Conservation (phyloP, 2,888 invertebrate genomes). For the Parnassius apollo region DNA sequence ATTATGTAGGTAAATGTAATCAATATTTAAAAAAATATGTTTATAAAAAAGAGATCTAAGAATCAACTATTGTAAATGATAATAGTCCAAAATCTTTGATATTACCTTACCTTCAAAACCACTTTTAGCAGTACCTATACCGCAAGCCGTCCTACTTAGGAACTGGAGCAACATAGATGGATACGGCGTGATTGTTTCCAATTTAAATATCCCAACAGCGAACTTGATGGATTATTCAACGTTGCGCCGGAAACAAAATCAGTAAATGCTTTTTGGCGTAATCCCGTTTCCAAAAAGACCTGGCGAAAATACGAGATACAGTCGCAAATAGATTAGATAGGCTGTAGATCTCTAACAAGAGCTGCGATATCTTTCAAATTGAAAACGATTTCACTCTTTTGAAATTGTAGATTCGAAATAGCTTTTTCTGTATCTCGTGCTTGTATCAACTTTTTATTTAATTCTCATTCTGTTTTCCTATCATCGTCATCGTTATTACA, state of each 20-base stretch:
- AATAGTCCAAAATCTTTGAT: too few relatives aligned
- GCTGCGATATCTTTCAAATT: constrained; percentile 1
- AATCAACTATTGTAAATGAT: too few relatives aligned
- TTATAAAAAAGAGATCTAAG: too few relatives aligned
- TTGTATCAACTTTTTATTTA: too few relatives aligned
- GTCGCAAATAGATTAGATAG: constrained; percentile 9
- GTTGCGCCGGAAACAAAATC: constrained; percentile 35
- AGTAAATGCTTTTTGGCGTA: constrained; percentile 39
- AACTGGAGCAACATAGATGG: constrained; percentile 19
- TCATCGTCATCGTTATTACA: too few relatives aligned
- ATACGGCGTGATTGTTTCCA: constrained; percentile 2
- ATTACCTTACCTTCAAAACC: too few relatives aligned
- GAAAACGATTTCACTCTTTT: background rate
- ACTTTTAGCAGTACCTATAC: background rate
- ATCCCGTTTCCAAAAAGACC: constrained; percentile 32
- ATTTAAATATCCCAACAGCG: constrained; percentile 33
- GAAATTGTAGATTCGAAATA: too few relatives aligned
- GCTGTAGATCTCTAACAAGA: background rate
- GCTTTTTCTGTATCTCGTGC: too few relatives aligned
- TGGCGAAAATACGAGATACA: constrained; percentile 13
- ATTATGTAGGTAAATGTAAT: too few relatives aligned
- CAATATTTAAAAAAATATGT: too few relatives aligned
- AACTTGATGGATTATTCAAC: constrained; percentile 39
- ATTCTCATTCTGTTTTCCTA: too few relatives aligned
- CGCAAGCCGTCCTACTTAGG: constrained; percentile 6